These are phyloP conservation scores for Darevskia mixta DNA, from an alignment of 2,797 vertebrate genomes.

Conservation along the genomic window DNA sequence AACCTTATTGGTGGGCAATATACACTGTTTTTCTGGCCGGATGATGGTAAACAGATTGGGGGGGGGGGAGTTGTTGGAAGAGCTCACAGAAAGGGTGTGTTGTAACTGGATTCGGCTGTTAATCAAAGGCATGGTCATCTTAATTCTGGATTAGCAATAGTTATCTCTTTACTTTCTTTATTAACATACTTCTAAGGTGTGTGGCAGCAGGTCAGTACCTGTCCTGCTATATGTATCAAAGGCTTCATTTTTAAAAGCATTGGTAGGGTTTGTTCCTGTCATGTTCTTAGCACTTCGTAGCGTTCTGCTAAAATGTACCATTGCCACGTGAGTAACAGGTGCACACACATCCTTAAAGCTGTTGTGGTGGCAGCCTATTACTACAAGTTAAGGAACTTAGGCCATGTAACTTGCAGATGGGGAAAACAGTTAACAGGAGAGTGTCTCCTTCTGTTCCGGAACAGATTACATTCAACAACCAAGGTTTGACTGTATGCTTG, in stretches of 20 bases:
- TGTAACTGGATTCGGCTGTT: background rate
- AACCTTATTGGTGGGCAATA: slow-evolving; percentile 19
- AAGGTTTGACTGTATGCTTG: background rate
- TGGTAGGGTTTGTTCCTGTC: background rate
- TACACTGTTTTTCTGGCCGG: slow-evolving; percentile 4
- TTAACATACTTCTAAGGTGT: background rate
- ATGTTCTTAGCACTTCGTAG: slow-evolving; percentile 19
- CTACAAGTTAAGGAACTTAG: background rate
- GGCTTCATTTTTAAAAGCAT: background rate
- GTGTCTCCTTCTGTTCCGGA: too few relatives aligned
- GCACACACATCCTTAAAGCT: background rate
- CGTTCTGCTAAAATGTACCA: slow-evolving; percentile 21
- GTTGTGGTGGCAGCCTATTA: accelerated
- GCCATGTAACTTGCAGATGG: background rate
- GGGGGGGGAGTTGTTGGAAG: slow-evolving; percentile 41
- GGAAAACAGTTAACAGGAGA: background rate
- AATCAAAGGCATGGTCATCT: background rate
- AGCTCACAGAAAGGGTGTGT: slow-evolving; percentile 50
- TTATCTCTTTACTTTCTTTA: background rate
- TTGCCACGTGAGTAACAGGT: background rate
- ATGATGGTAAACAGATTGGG: slow-evolving; percentile 13
- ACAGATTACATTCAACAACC: too few relatives aligned
- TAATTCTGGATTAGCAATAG: background rate
- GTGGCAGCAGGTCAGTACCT: background rate
- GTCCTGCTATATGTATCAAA: background rate